These are phyloP conservation scores for Danio tinwini DNA, from an alignment of 2,797 vertebrate genomes.

Conservation along the genomic window DNA sequence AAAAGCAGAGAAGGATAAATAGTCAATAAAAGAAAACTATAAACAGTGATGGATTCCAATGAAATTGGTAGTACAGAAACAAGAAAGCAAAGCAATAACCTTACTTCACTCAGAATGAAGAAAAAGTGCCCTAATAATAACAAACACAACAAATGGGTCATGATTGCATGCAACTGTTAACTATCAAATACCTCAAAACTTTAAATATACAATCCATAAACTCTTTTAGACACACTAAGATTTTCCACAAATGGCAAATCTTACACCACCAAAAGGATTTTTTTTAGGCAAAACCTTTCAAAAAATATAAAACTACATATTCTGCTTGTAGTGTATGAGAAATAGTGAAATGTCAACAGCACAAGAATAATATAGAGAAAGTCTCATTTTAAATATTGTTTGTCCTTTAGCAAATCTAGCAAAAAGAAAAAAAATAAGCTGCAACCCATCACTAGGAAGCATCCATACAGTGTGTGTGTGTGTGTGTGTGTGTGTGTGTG, in stretches of 20 bases:
- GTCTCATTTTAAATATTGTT: not conserved
- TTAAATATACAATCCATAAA: not conserved
- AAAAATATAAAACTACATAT: not conserved
- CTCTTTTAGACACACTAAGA: not conserved
- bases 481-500: not conserved
- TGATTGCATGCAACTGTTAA: not conserved
- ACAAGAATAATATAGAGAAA: not conserved
- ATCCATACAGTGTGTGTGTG: no score
- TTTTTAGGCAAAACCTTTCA: not conserved
- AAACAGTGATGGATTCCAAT: conserved; percentile 66
- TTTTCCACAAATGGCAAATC: no score
- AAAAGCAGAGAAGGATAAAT: conserved; percentile 71
- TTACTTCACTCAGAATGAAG: not conserved
- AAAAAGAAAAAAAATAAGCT: no score
- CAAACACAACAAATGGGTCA: not conserved
- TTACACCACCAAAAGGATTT: not conserved
- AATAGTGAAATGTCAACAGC: not conserved
- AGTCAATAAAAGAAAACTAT: conserved; percentile 74
- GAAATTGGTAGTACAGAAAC: conserved; percentile 46
- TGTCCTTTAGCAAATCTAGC: conserved; percentile 13
- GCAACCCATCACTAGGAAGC: no score
- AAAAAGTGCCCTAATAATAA: not conserved
- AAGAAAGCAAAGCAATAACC: not conserved
- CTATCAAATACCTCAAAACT: not conserved
- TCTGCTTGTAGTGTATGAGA: not conserved